A percentile compares a stretch with the other conserved stretches of the same genome.
These are phyloP conservation scores for Bufo bufo DNA, from an alignment of 2,113 vertebrate genomes.

Conservation along the genomic window DNA sequence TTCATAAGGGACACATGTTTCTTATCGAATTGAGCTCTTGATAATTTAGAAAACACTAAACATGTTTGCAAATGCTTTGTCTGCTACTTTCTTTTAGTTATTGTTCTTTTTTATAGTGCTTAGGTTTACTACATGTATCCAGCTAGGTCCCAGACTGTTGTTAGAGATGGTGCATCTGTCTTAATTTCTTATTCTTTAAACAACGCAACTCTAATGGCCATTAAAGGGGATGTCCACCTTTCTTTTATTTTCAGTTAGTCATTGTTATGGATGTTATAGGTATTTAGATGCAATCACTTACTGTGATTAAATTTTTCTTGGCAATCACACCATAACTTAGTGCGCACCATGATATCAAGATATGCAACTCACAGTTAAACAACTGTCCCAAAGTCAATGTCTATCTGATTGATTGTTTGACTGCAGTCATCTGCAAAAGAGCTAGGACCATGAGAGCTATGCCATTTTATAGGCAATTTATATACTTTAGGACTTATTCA, in stretches of 20 bases:
- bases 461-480: neutral
- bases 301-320: neutral
- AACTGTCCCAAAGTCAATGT: neutral
- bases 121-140: conserved; percentile 45
- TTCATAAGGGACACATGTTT: conserved; percentile 56
- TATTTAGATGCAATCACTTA: neutral
- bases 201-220: neutral
- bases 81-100: conserved; percentile 57
- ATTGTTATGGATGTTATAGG: neutral
- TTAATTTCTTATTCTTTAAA: conserved; percentile 38
- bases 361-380: neutral
- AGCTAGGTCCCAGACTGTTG: conserved; percentile 36
- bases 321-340: neutral
- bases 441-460: neutral
- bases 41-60: conserved; percentile 57
- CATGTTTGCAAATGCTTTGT: conserved; percentile 59
- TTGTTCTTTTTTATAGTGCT: conserved; percentile 57
- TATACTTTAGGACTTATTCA: too few species aligned
- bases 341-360: neutral
- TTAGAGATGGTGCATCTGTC: conserved; percentile 27
- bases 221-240: conserved; percentile 8
- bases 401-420: neutral
- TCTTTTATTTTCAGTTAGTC: conserved; percentile 1
- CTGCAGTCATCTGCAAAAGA: neutral
- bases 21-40: conserved; percentile 56